Conservation (phyloP, 2,888 invertebrate genomes). For the Chrysomela aeneicollis region DNA sequence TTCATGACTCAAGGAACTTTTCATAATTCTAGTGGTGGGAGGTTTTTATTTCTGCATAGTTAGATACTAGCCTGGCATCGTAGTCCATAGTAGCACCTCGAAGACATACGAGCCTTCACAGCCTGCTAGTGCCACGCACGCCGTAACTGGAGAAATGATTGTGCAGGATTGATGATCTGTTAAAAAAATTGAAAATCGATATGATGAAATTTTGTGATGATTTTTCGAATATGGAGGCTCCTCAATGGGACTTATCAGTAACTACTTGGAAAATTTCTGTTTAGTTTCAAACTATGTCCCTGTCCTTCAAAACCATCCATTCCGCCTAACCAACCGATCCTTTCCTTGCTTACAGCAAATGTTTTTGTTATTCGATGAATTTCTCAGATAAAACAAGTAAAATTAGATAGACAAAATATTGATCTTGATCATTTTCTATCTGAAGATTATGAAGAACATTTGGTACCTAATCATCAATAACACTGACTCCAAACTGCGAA, state of each 20-base stretch:
- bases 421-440: neutral
- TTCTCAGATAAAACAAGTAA: slow-evolving; percentile 26
- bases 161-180: slow-evolving; percentile 51
- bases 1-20: neutral
- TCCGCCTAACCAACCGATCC: slow-evolving; percentile 28
- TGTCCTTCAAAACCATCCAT: slow-evolving; percentile 18
- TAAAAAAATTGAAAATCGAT: slow-evolving; percentile 8
- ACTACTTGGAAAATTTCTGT: slow-evolving; percentile 26
- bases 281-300: slow-evolving; percentile 17
- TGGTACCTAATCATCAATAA: too few relatives aligned
- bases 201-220: slow-evolving; percentile 21
- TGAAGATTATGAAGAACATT: neutral
- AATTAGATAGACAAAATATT: neutral
- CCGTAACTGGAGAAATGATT: slow-evolving; percentile 46
- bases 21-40: neutral
- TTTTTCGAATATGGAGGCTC: slow-evolving; percentile 57
- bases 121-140: slow-evolving; percentile 62
- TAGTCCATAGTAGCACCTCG: slow-evolving; percentile 56
- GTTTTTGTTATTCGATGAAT: slow-evolving; percentile 38
- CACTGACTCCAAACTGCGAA: too few relatives aligned
- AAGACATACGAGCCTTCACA: slow-evolving; percentile 60
- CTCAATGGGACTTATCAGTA: slow-evolving; percentile 55
- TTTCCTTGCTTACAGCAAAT: slow-evolving; percentile 42
- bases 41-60: slow-evolving; percentile 52
- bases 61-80: slow-evolving; percentile 54